Percentiles rank a stretch among this genome's conserved stretches.
phyloP scores from a whole-genome alignment of 2,797 vertebrate species.

The Protosalanx chinensis region DNA sequence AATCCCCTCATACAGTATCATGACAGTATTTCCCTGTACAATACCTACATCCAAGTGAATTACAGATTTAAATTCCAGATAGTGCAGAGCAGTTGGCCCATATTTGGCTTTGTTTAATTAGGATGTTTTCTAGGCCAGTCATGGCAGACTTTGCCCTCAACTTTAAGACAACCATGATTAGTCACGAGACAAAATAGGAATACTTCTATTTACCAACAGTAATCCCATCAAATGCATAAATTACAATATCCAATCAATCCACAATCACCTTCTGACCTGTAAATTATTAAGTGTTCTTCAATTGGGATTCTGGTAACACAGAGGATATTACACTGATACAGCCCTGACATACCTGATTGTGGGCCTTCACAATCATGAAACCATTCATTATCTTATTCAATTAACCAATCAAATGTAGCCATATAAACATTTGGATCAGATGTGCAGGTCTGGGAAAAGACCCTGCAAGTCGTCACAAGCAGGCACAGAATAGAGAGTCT shows the following conservation, averaged over 20 bases:
- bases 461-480: background rate
- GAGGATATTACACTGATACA: background rate
- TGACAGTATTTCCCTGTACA: constrained; percentile 18
- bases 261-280: background rate
- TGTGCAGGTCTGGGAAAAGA: background rate
- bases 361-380: background rate
- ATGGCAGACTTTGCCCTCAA: background rate
- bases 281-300: background rate
- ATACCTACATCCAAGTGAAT: constrained; percentile 5
- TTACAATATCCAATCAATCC: too few relatives aligned
- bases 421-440: background rate
- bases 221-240: background rate
- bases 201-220: background rate
- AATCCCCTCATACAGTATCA: background rate
- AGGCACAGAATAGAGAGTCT: background rate
- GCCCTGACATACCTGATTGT: background rate
- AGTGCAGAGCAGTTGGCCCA: background rate
- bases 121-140: background rate
- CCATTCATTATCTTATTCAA: background rate
- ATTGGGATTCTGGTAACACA: background rate
- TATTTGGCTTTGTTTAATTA: background rate
- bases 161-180: background rate
- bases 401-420: background rate
- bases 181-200: background rate
- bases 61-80: too few relatives aligned